Conservation (phyloP, 2,797 vertebrate genomes). For the Linurgus olivaceus region DNA sequence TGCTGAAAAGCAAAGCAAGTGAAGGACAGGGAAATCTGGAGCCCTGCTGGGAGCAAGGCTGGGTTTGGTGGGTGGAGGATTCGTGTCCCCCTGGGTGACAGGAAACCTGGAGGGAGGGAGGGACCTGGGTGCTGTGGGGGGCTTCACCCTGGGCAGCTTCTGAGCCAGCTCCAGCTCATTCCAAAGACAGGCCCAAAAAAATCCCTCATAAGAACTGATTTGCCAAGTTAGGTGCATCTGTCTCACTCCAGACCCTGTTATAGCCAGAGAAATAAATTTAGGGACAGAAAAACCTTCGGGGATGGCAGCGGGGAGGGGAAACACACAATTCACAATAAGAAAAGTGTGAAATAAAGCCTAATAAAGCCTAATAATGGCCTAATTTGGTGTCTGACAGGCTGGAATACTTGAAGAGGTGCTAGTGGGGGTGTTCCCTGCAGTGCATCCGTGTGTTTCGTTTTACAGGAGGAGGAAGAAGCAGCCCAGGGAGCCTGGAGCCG, state of each 20-base stretch:
- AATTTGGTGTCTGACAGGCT: accelerated
- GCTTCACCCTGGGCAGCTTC: background rate
- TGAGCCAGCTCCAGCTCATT: background rate
- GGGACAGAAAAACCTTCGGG: background rate
- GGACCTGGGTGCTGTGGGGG: accelerated
- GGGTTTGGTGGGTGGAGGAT: background rate
- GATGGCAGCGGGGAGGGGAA: accelerated
- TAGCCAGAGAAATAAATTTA: background rate
- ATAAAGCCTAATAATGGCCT: background rate
- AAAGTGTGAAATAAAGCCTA: background rate
- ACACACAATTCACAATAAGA: accelerated
- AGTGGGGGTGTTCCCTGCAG: background rate
- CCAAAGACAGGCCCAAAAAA: background rate
- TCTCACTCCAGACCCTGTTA: accelerated
- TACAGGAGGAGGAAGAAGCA: background rate
- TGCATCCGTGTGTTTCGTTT: accelerated
- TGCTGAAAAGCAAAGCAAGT: background rate
- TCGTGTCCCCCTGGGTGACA: accelerated
- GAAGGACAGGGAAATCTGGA: background rate
- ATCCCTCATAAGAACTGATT: background rate
- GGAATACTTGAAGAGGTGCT: background rate
- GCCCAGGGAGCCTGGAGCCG: background rate
- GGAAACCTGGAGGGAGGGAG: background rate
- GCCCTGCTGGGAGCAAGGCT: background rate
- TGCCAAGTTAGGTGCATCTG: accelerated